These are phyloP conservation scores for Protodeltote pygarga DNA, from an alignment of 2,888 invertebrate genomes.

Conservation along the genomic window DNA sequence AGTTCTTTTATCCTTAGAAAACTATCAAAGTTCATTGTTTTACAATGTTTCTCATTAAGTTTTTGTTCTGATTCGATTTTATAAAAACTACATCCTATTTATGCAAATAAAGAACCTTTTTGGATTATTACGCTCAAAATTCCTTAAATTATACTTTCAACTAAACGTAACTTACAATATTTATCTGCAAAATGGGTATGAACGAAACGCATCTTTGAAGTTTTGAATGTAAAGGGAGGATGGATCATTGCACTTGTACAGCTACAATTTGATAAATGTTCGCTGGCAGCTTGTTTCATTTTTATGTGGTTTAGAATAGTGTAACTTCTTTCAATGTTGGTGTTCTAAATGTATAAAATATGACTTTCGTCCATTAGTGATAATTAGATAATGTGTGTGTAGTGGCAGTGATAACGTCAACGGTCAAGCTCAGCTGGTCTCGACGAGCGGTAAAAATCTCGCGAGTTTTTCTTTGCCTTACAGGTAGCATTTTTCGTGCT, in stretches of 20 bases:
- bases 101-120: no score
- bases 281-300: constrained; percentile 37
- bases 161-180: constrained; percentile 15
- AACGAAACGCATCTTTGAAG: constrained; percentile 61
- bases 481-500: constrained; percentile 80
- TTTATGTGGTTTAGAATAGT: constrained; percentile 23
- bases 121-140: no score
- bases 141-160: no score
- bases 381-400: constrained; percentile 49
- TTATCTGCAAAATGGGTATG: no score
- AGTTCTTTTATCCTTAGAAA: no score
- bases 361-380: constrained; percentile 25
- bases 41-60: no score
- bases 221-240: constrained; percentile 56
- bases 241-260: constrained; percentile 46
- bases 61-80: no score
- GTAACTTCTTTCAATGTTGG: constrained; percentile 16
- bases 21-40: no score
- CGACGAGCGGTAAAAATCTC: constrained; percentile 83
- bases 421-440: constrained; percentile 84
- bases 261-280: constrained; percentile 54
- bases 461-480: constrained; percentile 76
- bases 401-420: constrained; percentile 76
- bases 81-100: no score
- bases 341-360: constrained; percentile 17